These are phyloP conservation scores for Ctenomys sociabilis DNA, from an alignment of 2,113 vertebrate genomes.

Conservation along the genomic window DNA sequence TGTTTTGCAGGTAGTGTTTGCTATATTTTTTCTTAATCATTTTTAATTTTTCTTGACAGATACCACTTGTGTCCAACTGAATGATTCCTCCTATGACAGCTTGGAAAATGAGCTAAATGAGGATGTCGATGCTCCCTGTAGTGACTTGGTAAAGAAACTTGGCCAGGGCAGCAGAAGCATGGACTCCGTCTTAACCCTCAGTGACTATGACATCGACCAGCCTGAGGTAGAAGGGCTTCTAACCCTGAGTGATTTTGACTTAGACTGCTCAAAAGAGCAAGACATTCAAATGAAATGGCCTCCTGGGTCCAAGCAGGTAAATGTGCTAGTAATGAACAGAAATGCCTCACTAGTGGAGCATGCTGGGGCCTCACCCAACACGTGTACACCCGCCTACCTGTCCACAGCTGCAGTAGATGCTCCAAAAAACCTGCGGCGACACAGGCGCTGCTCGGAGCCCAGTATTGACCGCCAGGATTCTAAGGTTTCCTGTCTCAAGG, in stretches of 20 bases:
- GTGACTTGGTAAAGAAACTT: constrained; percentile 84
- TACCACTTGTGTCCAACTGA: constrained; percentile 92
- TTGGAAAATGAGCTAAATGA: constrained; percentile 95
- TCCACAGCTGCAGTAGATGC: constrained; percentile 70
- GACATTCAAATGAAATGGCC: constrained; percentile 82
- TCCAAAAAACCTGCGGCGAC: constrained; percentile 83
- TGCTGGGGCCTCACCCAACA: constrained; percentile 70
- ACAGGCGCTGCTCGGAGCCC: constrained; percentile 91
- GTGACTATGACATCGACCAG: constrained; percentile 92
- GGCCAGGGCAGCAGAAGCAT: constrained; percentile 92
- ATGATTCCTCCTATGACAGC: constrained; percentile 96
- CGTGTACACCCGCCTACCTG: constrained; percentile 65
- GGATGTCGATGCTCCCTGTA: constrained; percentile 90
- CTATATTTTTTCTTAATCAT: background rate
- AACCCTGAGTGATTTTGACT: constrained; percentile 92
- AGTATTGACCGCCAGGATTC: constrained; percentile 82
- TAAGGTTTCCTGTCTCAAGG: constrained; percentile 59
- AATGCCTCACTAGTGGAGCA: constrained; percentile 73
- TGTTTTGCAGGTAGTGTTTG: background rate
- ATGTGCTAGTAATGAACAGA: constrained; percentile 75
- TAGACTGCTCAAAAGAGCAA: constrained; percentile 86
- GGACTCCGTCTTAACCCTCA: constrained; percentile 94
- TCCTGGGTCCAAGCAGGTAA: constrained; percentile 82
- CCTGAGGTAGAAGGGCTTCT: constrained; percentile 87
- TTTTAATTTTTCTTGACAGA: constrained; percentile 85